These are phyloP conservation scores for Poeciliopsis gracilis DNA, from an alignment of 2,797 vertebrate species.

Conservation along the genomic window DNA sequence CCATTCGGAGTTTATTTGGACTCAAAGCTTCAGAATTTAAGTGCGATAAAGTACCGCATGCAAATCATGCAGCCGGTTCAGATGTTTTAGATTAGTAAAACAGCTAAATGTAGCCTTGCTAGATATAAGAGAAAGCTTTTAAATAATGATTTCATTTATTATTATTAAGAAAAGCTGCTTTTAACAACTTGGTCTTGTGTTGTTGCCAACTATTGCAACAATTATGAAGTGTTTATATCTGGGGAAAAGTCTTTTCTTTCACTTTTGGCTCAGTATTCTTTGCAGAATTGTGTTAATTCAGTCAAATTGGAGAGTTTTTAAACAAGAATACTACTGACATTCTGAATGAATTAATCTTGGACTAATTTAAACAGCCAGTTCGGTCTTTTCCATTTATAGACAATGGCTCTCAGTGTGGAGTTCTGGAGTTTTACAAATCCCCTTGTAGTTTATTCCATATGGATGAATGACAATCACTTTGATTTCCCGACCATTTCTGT, in stretches of 20 bases:
- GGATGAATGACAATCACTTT: background rate
- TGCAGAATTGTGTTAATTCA: background rate
- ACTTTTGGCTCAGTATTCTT: background rate
- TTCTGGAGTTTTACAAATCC: too few relatives aligned
- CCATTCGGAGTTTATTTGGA: background rate
- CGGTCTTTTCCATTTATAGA: background rate
- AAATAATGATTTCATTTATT: slow-evolving; percentile 7
- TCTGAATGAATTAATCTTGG: too few relatives aligned
- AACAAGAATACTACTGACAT: background rate
- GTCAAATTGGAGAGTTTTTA: background rate
- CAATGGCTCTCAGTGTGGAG: background rate
- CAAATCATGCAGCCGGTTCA: too few relatives aligned
- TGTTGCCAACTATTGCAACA: background rate
- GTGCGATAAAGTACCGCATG: too few relatives aligned
- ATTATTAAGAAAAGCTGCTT: background rate
- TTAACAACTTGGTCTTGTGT: background rate
- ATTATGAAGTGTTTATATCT: background rate
- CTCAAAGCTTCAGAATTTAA: too few relatives aligned
- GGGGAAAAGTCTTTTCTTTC: background rate
- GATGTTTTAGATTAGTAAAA: background rate
- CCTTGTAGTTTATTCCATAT: background rate
- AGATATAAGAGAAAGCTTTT: background rate
- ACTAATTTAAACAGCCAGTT: too few relatives aligned
- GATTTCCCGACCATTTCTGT: background rate
- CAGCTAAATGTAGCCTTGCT: background rate